Evolutionary conservation across 2,113 vertebrate genomes (phyloP), one percentile per base, ranked within the genome.

Genomic region (Chionomys nivalis): DNA sequence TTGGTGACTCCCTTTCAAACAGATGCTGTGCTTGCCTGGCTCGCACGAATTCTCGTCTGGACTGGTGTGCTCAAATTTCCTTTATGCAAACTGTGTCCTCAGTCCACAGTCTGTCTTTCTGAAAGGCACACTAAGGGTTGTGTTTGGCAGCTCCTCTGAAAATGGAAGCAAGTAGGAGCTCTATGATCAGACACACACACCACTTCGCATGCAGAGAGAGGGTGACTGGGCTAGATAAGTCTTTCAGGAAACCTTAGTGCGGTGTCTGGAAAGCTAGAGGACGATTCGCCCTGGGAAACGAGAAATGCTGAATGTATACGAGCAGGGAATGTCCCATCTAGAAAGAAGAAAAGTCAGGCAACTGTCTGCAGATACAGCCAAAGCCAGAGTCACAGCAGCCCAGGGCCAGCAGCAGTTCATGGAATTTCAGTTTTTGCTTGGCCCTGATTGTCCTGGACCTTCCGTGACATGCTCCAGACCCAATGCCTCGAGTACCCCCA

Each of bases 91-190:
- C 9, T 8, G n/a, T 3, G 44, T 28, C 79, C 12, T 81, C 13
- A 2, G 63, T 88, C 61, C 65, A 86, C 16, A 44, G 1, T 79
- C n/a, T 42, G 81, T 78, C 88, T 83, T 95, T 78, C 66, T 89
- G 39, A 79, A 92, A 79, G 61, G 63, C 12, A 85, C 39, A 17
- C 47, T 31, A 75, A 63, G 49, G 26, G 14, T 12, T 49, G 24
- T 42, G 44, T 12, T 42, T 44, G 39, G 61, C 33, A 49, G 4
- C 6, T 24, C 11, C 55, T 72, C 86, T 91, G 83, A 68, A 77
- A 77, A 77, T 55, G 14, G 4, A 91, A 58, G 39, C 68, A 82
- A 55, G 47, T 44, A 87, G 72, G 73, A 82, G 90, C 31, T 13
- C 1, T 36, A 31, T 12, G 39, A 31, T 26, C 12, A 90, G 23